These are phyloP conservation scores for Mormyrus hasselquistii DNA, from an alignment of 2,797 vertebrate species.

Conservation along the genomic window DNA sequence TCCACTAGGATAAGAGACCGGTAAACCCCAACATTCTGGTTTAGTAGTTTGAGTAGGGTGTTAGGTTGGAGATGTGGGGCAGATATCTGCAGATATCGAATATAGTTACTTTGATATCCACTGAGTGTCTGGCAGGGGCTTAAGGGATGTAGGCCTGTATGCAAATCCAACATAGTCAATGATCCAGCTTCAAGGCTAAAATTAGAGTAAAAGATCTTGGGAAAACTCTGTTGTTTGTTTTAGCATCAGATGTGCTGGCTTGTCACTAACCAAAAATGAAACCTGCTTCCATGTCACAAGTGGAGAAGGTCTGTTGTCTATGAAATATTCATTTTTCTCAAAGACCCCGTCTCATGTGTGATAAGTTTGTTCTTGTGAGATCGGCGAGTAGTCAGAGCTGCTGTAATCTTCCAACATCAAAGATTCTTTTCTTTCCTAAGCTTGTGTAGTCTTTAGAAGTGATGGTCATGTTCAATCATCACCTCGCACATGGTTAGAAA, in stretches of 20 bases:
- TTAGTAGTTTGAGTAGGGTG: background rate
- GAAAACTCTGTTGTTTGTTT: background rate
- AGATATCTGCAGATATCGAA: background rate
- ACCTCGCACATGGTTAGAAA: constrained; percentile 48
- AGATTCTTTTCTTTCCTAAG: constrained; percentile 54
- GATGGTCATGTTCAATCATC: constrained; percentile 58
- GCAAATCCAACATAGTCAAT: background rate
- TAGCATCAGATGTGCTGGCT: background rate
- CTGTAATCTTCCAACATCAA: constrained; percentile 62
- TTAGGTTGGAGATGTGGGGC: background rate
- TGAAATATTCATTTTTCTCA: constrained; percentile 47
- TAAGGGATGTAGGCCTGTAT: background rate
- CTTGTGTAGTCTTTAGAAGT: constrained; percentile 53
- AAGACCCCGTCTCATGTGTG: constrained; percentile 54
- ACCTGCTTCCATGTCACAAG: background rate
- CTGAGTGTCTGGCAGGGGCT: background rate
- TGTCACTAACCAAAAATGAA: background rate
- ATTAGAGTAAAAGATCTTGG: background rate
- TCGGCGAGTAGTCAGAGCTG: constrained; percentile 39
- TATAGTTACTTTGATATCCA: constrained; percentile 4
- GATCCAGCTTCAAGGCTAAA: background rate
- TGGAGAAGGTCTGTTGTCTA: constrained; percentile 40
- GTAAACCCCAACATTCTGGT: background rate
- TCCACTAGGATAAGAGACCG: background rate
- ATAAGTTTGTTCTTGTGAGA: constrained; percentile 53